phyloP scores from a whole-genome alignment of 1,140 invertebrate genomes.

The Bactericera cockerelli region DNA sequence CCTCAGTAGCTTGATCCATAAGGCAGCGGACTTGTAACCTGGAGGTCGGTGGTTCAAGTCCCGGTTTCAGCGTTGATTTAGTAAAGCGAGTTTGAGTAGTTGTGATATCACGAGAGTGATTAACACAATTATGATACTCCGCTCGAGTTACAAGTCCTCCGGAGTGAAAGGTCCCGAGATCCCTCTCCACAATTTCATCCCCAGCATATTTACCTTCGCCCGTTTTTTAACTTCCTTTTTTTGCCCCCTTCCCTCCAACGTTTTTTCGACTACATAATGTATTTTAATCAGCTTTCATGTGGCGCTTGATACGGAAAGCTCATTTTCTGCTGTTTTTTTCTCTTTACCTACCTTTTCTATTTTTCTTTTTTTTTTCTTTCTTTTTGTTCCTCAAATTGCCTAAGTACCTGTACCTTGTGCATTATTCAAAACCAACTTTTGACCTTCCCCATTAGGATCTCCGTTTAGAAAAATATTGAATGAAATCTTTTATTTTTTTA shows the following conservation, averaged over 20 bases:
- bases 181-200: not conserved
- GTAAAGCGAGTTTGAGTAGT: too few species aligned
- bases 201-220: slow-evolving; percentile 3
- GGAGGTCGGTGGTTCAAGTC: too few species aligned
- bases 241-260: not conserved
- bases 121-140: too few species aligned
- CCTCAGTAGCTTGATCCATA: too few species aligned
- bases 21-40: too few species aligned
- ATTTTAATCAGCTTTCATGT: slow-evolving; percentile 8
- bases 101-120: too few species aligned
- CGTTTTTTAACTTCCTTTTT: slow-evolving; percentile 5
- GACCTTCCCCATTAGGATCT: too few species aligned
- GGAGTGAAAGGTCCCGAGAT: too few species aligned
- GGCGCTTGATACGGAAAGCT: not conserved
- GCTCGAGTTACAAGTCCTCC: too few species aligned
- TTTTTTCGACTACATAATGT: slow-evolving; percentile 6
- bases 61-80: too few species aligned
- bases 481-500: not conserved
- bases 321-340: not conserved
- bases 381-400: not conserved
- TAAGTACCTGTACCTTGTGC: not conserved
- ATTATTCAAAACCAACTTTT: too few species aligned
- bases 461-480: too few species aligned
- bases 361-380: not conserved
- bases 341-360: not conserved